Evolutionary conservation across 2,888 invertebrate species (phyloP), one percentile per base, ranked within the genome.

Genomic region (Aleiodes alternator): DNA sequence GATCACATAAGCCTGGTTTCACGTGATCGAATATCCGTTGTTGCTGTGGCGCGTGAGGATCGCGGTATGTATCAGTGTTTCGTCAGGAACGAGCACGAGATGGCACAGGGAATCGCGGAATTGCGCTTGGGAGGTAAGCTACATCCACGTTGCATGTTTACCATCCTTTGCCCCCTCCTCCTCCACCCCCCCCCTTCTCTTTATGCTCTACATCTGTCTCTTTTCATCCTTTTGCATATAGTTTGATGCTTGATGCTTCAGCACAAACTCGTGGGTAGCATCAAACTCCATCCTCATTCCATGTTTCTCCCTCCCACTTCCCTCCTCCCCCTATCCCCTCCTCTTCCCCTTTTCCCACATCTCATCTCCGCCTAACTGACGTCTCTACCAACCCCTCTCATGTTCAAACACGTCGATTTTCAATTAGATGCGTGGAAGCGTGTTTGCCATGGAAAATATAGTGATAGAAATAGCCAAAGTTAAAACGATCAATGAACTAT

Each of bases 1-100:
- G 87, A 87, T 69, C 86, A 90, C 75, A 86, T 90, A 78, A 87
- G 89, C 80, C 87, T 88, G 80, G 82, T 89, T 76, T 90, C 91
- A 7, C 90, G 91, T 78, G 91, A 92, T 78, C 90, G 91, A 78
- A 90, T 92, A 78, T 90, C 91, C 81, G 87, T 90, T 74, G 87
- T 86, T 79, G 86, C 88, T 73, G 90, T 90, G 57, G 86, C 87
- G 74, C 87, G 90, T 77, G 90, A 90, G 78, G 90, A 90, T 82
- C 88, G 90, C 11, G 90, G 90, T 70, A 90, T 90, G 89, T 90
- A 90, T 84, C 90, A 90, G 80, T 90, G 90, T 81, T 85, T 90
- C 77, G 90, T 88, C 70, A 83, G 88, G 69, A 90, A 90, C 81
- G 90, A 90, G 79, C 86, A 88, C 73, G 90, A 90, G 79, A 89